Evolutionary conservation across 2,113 vertebrate species (phyloP).

Genomic region (Eira barbara): DNA sequence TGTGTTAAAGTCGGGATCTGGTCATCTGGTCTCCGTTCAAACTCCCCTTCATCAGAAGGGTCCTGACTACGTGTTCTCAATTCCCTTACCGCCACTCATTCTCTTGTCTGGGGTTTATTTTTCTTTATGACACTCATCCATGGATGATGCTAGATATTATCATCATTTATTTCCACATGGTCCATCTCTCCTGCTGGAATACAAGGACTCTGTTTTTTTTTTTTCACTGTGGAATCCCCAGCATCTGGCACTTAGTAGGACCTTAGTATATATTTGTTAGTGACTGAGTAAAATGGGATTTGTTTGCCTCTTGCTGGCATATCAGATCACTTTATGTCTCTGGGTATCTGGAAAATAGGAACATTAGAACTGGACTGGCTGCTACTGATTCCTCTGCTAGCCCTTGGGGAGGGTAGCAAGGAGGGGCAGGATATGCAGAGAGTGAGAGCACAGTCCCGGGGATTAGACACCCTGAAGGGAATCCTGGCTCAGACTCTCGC

Average conservation of each 20-base stretch:
- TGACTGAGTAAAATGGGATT: not conserved
- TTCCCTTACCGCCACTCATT: not conserved
- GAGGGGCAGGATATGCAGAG: not conserved
- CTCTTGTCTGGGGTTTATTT: not conserved
- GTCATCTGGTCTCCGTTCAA: not conserved
- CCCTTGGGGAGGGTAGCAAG: not conserved
- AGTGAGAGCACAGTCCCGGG: not conserved
- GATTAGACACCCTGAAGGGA: not conserved
- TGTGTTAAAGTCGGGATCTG: not conserved
- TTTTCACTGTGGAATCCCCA: not conserved
- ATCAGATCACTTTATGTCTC: not conserved
- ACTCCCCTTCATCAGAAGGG: not conserved
- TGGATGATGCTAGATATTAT: not conserved
- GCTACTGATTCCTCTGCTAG: not conserved
- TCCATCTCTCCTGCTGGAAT: not conserved
- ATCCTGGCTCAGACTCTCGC: not conserved
- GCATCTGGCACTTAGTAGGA: not conserved
- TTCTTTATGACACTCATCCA: not conserved
- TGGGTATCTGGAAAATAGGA: not conserved
- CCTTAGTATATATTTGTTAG: not conserved
- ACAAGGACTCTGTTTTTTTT: not conserved
- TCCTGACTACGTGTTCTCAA: not conserved
- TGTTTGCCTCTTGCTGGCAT: not conserved
- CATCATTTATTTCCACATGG: not conserved
- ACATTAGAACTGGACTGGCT: not conserved